Evolutionary conservation across 2,113 vertebrate genomes (phyloP), one percentile per base, ranked within the genome.

Genomic region (Danionella cerebrum): DNA sequence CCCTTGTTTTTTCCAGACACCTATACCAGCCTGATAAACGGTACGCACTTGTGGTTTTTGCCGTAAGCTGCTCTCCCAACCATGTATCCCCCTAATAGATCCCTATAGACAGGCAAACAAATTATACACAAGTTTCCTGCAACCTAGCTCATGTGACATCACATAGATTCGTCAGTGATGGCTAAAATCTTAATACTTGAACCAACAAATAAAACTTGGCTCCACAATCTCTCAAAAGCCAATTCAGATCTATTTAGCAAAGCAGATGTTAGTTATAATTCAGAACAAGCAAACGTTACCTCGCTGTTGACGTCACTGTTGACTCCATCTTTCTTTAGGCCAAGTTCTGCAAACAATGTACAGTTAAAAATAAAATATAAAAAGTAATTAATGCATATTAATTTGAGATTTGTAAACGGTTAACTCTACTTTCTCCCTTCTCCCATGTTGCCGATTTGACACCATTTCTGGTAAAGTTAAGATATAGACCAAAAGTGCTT

Each of bases 1-100:
- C 59, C 58, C 1, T 45, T 78, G 75, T 57, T 79, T 76, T 70
- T 50, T 69, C 82, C 84, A 78, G 72, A 70, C 71, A 53, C 52
- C 73, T 41, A 42, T 67, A 71, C 84, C 86, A 69, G 85, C 86
- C 84, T 89, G 86, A 85, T 84, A 89, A 72, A 88, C 29, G 52
- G 79, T 76, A 19, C 88, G 84, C 70, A 82, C 75, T 53, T 72
- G 78, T 44, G 86, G 86, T 73, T 78, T 86, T 83, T 86, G 83
- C 35, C 87, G 83, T 59, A 87, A 84, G 70, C 84, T 85, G 79
- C 65, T 83, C 54, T 84, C 82, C 83, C 83, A 83, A 74, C 79
- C 85, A 70, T 10, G 81, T 77, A 73, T 6, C 6, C 86, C 84
- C 77, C 86, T 84, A 82, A 24, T 27, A 72, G 69, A 29, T 60